Evolutionary conservation across 2,113 vertebrate genomes (phyloP).

Genomic region (Hemiprocne comata): DNA sequence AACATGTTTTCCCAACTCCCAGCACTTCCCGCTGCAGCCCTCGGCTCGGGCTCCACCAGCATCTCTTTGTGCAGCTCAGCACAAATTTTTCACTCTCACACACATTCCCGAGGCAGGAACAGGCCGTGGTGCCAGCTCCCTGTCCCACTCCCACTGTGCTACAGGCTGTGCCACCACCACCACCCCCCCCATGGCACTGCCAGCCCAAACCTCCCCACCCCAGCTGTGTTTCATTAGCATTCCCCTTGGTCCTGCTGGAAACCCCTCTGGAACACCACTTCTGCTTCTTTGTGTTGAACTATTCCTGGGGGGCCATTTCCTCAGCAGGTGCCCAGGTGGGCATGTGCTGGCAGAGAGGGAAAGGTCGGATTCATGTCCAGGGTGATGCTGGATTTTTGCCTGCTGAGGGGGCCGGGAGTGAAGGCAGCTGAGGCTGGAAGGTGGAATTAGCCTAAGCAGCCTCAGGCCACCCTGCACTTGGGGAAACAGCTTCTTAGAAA

Average conservation of each 20-base stretch:
- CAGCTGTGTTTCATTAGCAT: background rate
- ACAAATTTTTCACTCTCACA: no score
- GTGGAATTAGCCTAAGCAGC: background rate
- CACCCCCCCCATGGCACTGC: rapidly evolving
- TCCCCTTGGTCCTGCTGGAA: background rate
- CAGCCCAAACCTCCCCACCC: rapidly evolving
- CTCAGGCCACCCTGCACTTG: no score
- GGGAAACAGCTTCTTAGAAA: background rate
- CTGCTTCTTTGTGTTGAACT: no score
- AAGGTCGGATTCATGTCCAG: no score
- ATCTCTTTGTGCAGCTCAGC: rapidly evolving
- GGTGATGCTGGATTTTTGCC: no score
- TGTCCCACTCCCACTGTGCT: rapidly evolving
- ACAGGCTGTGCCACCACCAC: background rate
- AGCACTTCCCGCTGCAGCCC: background rate
- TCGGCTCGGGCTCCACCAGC: background rate
- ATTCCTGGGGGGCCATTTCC: no score
- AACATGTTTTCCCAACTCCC: background rate
- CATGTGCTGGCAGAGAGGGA: no score
- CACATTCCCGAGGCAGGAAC: rapidly evolving
- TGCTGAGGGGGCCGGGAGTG: no score
- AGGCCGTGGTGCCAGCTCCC: rapidly evolving
- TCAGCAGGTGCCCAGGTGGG: no score
- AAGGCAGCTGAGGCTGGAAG: background rate
- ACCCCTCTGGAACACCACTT: no score